Conservation (phyloP, 2,113 vertebrate genomes). For the Psammodynastes pulverulentus region DNA sequence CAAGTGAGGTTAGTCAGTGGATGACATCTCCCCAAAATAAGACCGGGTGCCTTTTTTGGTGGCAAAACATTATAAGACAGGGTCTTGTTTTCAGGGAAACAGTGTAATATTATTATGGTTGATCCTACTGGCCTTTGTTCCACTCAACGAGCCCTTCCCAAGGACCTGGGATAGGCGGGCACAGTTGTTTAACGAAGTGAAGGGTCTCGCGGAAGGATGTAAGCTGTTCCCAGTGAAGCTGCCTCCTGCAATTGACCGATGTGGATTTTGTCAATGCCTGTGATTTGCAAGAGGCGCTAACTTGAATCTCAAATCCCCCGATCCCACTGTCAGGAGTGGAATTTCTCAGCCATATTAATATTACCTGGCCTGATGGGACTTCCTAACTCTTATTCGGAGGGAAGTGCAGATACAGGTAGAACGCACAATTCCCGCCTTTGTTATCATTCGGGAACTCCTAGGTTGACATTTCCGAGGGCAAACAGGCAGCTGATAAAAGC, state of each 20-base stretch:
- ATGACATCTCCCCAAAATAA: too few species aligned
- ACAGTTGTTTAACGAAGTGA: too few species aligned
- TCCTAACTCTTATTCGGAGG: neutral
- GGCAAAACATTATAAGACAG: too few species aligned
- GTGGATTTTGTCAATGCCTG: neutral
- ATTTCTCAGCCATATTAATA: neutral
- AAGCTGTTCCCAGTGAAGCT: neutral
- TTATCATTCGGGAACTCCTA: neutral
- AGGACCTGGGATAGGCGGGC: too few species aligned
- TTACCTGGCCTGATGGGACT: neutral
- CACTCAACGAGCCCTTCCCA: neutral
- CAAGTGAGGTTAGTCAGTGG: too few species aligned
- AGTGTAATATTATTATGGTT: neutral
- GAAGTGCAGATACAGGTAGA: neutral
- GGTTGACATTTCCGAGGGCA: conserved; percentile 41
- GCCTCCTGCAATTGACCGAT: neutral
- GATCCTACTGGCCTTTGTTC: neutral
- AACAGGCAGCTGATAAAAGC: conserved; percentile 41
- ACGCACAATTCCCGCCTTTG: neutral
- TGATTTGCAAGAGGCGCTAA: neutral
- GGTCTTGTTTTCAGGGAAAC: too few species aligned
- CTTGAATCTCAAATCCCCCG: neutral
- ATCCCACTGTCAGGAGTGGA: neutral
- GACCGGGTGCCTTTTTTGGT: too few species aligned
- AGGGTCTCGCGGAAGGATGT: neutral